Percentiles rank a stretch among this genome's conserved stretches.
These are phyloP conservation scores for Xiphorhynchus elegans DNA, from an alignment of 2,113 vertebrate species.

Conservation along the genomic window DNA sequence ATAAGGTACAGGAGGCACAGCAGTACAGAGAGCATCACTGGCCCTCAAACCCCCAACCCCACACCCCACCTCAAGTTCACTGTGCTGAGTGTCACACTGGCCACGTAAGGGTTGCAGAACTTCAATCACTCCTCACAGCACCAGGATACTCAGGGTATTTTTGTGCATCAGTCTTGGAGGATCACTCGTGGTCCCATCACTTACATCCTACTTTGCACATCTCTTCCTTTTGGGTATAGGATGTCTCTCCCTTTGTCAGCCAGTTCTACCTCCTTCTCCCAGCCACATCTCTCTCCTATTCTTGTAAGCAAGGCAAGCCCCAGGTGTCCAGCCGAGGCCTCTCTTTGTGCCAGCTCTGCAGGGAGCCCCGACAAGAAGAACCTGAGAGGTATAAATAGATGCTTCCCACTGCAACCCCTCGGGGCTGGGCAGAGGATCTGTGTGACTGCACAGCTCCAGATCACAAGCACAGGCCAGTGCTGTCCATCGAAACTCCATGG, in stretches of 20 bases:
- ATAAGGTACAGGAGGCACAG: neutral
- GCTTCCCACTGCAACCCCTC: neutral
- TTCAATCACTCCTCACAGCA: neutral
- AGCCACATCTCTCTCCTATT: neutral
- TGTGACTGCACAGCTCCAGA: neutral
- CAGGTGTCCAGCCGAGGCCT: neutral
- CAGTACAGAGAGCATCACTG: neutral
- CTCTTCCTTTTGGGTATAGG: neutral
- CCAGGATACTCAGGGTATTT: neutral
- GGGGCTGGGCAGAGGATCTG: neutral
- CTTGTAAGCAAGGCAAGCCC: neutral
- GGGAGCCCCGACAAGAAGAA: neutral
- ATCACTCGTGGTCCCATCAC: neutral
- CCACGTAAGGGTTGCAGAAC: neutral
- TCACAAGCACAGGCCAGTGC: neutral
- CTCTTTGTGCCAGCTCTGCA: neutral
- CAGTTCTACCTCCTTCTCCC: neutral
- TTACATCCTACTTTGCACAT: neutral
- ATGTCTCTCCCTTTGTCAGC: neutral
- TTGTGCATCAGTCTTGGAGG: neutral
- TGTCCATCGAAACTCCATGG: neutral
- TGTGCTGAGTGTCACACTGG: neutral
- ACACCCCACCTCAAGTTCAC: neutral
- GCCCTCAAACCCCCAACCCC: neutral
- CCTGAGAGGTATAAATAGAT: neutral